phyloP scores from a whole-genome alignment of 2,797 vertebrate species.

The Psittacula echo region DNA sequence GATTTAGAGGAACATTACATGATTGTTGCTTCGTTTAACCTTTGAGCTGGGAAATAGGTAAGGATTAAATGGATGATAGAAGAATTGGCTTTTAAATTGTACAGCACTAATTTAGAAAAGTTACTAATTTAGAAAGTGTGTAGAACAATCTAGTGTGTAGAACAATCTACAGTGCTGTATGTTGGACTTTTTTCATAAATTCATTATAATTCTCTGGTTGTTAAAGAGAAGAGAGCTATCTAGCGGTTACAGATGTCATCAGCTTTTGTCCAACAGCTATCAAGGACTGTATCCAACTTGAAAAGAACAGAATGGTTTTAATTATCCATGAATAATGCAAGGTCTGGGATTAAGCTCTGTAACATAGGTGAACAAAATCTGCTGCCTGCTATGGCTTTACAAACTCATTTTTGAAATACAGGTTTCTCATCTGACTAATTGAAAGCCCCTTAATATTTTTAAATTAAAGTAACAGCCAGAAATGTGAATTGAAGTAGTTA shows the following conservation, averaged over 20 bases:
- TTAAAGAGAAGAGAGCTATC: slow-evolving; percentile 31
- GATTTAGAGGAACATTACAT: neutral
- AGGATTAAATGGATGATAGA: neutral
- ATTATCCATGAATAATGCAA: slow-evolving; percentile 13
- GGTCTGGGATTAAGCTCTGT: slow-evolving; percentile 18
- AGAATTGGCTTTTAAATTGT: neutral
- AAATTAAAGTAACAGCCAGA: neutral
- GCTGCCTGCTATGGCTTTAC: slow-evolving; percentile 12
- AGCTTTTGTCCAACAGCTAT: slow-evolving; percentile 51
- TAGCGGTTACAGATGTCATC: slow-evolving; percentile 49
- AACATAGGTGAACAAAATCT: neutral
- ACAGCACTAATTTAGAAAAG: neutral
- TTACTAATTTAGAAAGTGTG: neutral
- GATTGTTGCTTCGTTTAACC: neutral
- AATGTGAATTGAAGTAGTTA: neutral
- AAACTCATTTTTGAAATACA: neutral
- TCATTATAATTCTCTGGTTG: neutral
- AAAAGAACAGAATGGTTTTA: slow-evolving; percentile 37
- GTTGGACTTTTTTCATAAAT: neutral
- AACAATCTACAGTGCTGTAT: neutral
- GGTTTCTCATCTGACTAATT: neutral
- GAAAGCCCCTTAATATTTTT: neutral
- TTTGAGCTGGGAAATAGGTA: neutral
- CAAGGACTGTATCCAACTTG: slow-evolving; percentile 35
- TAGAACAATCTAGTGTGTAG: neutral